These are phyloP conservation scores for Rhynchonema sp. DNA, from an alignment of 2,888 invertebrate genomes.

Conservation along the genomic window DNA sequence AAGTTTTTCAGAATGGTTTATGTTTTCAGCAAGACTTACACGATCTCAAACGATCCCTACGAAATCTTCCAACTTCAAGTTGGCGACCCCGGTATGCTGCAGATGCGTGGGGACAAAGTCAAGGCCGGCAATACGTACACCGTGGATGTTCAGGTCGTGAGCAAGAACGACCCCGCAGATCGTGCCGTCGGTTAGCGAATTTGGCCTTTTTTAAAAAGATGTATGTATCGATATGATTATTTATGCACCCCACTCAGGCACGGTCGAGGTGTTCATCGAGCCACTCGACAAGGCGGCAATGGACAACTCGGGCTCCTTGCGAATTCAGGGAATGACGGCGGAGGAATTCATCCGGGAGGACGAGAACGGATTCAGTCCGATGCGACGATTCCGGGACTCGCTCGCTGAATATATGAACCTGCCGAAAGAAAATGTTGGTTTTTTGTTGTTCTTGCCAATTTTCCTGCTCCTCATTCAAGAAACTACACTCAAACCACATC, in stretches of 20 bases:
- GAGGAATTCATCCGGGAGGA: constrained; percentile 60
- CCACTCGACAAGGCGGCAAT: constrained; percentile 89
- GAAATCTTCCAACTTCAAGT: constrained; percentile 49
- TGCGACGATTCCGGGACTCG: constrained; percentile 30
- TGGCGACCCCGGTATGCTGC: constrained; percentile 79
- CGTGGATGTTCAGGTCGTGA: not conserved
- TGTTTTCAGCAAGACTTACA: constrained; percentile 74
- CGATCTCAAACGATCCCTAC: not conserved
- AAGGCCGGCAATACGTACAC: constrained; percentile 45
- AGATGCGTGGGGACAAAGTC: constrained; percentile 65
- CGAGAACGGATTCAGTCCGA: constrained; percentile 10
- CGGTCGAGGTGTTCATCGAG: constrained; percentile 78
- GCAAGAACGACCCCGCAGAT: not conserved
- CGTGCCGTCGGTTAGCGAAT: not conserved
- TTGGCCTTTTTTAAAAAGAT: no score
- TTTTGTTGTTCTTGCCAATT: no score
- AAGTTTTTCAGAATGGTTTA: no score
- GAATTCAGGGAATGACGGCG: constrained; percentile 57
- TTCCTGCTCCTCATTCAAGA: no score
- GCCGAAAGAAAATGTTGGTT: constrained; percentile 26
- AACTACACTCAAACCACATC: no score
- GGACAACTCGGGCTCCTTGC: constrained; percentile 75
- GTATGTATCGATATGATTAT: no score
- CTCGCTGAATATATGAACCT: constrained; percentile 53
- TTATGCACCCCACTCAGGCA: no score